Conservation (phyloP, 1,140 invertebrate species). For the Brachionus sp. region DNA sequence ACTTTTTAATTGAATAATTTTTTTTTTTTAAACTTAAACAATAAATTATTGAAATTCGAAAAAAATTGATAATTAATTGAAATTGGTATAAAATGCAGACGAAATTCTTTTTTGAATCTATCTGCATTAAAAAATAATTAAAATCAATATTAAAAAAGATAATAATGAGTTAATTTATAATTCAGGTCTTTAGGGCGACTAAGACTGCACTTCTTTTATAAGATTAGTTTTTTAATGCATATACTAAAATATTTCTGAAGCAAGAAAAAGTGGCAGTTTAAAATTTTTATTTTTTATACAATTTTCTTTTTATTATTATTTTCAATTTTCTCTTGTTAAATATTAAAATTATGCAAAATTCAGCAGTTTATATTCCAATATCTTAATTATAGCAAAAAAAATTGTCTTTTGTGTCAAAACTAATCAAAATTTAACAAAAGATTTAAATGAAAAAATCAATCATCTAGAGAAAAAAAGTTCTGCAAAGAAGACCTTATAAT, state of each 20-base stretch:
- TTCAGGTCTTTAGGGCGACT: neutral
- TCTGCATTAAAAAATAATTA: neutral
- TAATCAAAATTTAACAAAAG: neutral
- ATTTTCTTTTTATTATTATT: neutral
- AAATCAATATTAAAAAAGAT: neutral
- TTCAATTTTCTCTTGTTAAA: neutral
- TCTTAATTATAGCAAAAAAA: neutral
- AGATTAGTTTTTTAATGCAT: neutral
- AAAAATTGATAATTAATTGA: neutral
- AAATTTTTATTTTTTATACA: neutral
- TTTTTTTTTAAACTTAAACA: neutral
- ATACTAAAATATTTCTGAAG: neutral
- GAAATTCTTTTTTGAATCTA: neutral
- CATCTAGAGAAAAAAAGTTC: no score
- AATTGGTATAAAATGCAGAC: neutral
- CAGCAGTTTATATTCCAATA: neutral
- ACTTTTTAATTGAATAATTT: neutral
- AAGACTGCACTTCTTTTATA: neutral
- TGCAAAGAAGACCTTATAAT: no score
- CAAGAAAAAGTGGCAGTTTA: neutral
- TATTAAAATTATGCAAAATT: neutral
- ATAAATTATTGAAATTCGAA: neutral
- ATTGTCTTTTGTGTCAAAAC: neutral
- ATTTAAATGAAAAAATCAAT: neutral
- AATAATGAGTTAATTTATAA: neutral